A percentile compares a stretch with the other conserved stretches of the same genome.
These are phyloP conservation scores for Pseudococcus longispinus DNA, from an alignment of 2,888 invertebrate species.

Conservation along the genomic window DNA sequence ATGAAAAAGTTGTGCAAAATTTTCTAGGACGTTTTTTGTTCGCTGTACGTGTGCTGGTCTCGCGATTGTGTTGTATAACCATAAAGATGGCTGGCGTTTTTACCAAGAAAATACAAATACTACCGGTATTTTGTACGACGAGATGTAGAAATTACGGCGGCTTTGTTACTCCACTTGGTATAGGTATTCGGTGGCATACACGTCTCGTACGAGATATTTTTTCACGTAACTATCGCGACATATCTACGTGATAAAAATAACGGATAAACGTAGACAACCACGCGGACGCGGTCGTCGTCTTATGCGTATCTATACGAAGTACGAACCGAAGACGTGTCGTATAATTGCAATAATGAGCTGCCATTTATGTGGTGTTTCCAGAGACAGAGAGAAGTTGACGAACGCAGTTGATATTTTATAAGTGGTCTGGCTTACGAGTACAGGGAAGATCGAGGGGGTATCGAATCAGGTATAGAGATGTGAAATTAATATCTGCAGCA, in stretches of 20 bases:
- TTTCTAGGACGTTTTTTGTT: slow-evolving; percentile 5
- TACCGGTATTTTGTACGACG: neutral
- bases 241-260: neutral
- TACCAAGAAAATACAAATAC: neutral
- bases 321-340: neutral
- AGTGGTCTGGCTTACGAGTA: neutral
- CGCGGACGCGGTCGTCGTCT: neutral
- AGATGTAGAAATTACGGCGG: neutral
- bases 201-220: neutral
- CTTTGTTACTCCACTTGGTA: neutral
- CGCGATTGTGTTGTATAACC: neutral
- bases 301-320: neutral
- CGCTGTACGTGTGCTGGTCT: neutral
- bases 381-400: neutral
- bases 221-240: neutral
- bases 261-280: too few relatives aligned
- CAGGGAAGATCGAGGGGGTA: neutral
- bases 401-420: neutral
- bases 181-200: neutral
- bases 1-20: slow-evolving; percentile 19
- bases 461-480: neutral
- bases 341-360: neutral
- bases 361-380: neutral
- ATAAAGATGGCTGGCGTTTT: neutral
- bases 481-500: neutral